phyloP scores from a whole-genome alignment of 2,797 vertebrate genomes.

The Craterocephalus amniculus region DNA sequence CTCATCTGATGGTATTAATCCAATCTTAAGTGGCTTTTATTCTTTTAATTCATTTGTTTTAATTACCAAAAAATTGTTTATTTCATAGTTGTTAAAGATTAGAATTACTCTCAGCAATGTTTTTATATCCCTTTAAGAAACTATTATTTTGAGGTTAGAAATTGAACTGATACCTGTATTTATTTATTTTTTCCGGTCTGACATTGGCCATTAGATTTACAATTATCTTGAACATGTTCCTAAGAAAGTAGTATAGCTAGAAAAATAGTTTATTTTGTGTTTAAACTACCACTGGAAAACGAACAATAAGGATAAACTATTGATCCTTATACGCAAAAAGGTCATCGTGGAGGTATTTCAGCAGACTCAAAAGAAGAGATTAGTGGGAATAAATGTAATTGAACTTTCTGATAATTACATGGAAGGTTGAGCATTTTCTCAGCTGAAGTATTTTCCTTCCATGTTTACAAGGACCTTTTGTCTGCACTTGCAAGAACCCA shows the following conservation, averaged over 20 bases:
- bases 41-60: not conserved
- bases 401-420: conserved; percentile 8
- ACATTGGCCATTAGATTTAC: conserved; percentile 10
- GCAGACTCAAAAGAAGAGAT: not conserved
- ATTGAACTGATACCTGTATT: not conserved
- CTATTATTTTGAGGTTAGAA: conserved; percentile 17
- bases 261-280: conserved; percentile 4
- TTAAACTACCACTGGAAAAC: conserved; percentile 26
- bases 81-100: not conserved
- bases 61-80: not conserved
- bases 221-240: conserved; percentile 1
- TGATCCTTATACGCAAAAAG: conserved; percentile 13
- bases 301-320: conserved; percentile 28
- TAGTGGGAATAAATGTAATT: conserved; percentile 1
- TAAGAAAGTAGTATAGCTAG: not conserved
- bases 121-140: not conserved
- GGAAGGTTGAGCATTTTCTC: not conserved
- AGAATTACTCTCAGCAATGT: not conserved
- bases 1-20: not conserved
- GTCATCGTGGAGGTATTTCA: conserved; percentile 2
- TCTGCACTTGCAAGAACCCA: not conserved
- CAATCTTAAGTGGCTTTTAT: not conserved
- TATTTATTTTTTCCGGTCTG: conserved; percentile 6
- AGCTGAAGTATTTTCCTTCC: not conserved
- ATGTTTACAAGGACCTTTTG: conserved; percentile 7